Evolutionary conservation across 1,140 invertebrate genomes (phyloP), one percentile per base, ranked within the genome.

Genomic region (Lucilia cuprina): DNA sequence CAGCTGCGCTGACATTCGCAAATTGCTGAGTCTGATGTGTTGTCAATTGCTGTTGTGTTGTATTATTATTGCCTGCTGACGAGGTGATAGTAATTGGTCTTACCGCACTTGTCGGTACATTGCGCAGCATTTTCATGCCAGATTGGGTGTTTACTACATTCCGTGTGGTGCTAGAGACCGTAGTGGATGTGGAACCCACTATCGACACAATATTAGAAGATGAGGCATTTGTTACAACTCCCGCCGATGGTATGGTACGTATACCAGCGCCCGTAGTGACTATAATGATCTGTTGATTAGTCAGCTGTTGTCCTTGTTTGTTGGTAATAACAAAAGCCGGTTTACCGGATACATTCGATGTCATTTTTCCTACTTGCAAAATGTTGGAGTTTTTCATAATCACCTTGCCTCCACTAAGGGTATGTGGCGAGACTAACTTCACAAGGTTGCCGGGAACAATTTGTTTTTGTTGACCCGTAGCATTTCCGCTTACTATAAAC

Each of bases 11-110:
- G 47, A 74, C 49, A 65, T 65, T 65, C 3, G 34, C 55, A 21
- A 84, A 60, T 86, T 88, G n/a, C 74, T 83, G 84, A 3, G 65
- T 21, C 21, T 85, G 84, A 83, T 86, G 85, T 1, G 82, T 74
- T 75, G 84, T 25, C 3, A 83, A 49, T 49, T 86, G 83, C 65
- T 82, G 74, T 60, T 83, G 84, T 14, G 49, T 49, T 49, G 65
- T 60, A n/a, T 82, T 74, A 7, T 82, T 82, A 19, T 85, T 34
- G 5, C 85, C 35, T 65, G 85, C 21, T 7, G 95, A 94, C 55
- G 95, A 93, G 0, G 94, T 94, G 75, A 95, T 94, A 2, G 94
- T 95, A 70, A 96, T 94, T 0, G 95, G 95, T 87, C 95, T 94
- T 0, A 93, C 94, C 21, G 91, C 88, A 17, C 91, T 86, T 55